phyloP scores from a whole-genome alignment of 2,888 invertebrate genomes.

The Cryptosula pallasiana region DNA sequence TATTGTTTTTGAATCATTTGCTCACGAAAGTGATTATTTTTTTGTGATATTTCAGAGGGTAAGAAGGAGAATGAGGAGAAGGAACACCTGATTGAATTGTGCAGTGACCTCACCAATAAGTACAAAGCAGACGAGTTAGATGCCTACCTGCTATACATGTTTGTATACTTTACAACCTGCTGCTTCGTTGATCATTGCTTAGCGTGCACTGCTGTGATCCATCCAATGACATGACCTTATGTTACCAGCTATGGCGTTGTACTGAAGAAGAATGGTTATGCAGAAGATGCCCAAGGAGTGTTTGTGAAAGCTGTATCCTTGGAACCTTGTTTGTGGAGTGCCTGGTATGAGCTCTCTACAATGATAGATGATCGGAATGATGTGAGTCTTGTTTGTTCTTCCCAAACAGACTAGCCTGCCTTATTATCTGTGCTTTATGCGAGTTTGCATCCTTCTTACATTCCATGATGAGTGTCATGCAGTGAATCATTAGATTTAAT shows the following conservation, averaged over 20 bases:
- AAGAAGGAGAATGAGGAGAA: slow-evolving; percentile 39
- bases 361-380: slow-evolving; percentile 78
- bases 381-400: slow-evolving; percentile 37
- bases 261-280: slow-evolving; percentile 76
- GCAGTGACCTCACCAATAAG: slow-evolving; percentile 47
- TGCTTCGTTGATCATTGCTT: neutral
- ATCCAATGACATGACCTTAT: neutral
- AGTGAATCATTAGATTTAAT: too few species aligned
- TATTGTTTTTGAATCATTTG: too few species aligned
- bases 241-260: slow-evolving; percentile 76
- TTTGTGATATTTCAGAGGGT: slow-evolving; percentile 30
- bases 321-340: slow-evolving; percentile 85
- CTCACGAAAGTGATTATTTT: too few species aligned
- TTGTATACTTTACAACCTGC: neutral
- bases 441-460: too few species aligned
- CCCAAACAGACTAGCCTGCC: too few species aligned
- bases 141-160: slow-evolving; percentile 61
- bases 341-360: slow-evolving; percentile 86
- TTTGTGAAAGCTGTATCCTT: slow-evolving; percentile 72
- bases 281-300: slow-evolving; percentile 70
- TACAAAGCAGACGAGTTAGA: slow-evolving; percentile 61
- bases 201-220: neutral
- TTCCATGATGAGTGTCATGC: too few species aligned
- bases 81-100: slow-evolving; percentile 44
- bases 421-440: too few species aligned